These are phyloP conservation scores for Noctua pronuba DNA, from an alignment of 2,888 invertebrate species.

Conservation along the genomic window DNA sequence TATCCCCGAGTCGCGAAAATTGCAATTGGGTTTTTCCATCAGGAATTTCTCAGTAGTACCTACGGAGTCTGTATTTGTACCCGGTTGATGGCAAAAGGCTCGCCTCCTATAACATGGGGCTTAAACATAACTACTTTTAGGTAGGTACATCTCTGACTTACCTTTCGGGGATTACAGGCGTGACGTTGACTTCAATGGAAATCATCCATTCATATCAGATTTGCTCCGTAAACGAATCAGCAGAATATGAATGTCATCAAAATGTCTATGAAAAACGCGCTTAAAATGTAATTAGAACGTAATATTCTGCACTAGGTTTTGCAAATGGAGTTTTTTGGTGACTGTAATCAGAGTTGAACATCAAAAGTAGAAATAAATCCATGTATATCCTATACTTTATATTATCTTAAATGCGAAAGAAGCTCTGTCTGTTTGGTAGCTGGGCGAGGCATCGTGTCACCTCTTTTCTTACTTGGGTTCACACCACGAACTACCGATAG, in stretches of 20 bases:
- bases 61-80: no score
- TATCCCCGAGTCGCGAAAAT: no score
- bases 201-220: not conserved
- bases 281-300: conserved; percentile 49
- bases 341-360: conserved; percentile 19
- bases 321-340: conserved; percentile 40
- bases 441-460: no score
- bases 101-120: no score
- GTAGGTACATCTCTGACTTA: not conserved
- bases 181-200: not conserved
- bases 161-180: not conserved
- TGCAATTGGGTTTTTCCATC: no score
- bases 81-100: no score
- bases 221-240: not conserved
- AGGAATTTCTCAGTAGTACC: no score
- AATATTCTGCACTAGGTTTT: conserved; percentile 26
- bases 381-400: not conserved
- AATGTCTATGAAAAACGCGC: conserved; percentile 28
- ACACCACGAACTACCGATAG: no score
- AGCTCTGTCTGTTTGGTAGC: no score
- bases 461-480: no score
- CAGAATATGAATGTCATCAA: conserved; percentile 33
- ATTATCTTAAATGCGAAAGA: not conserved
- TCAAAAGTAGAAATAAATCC: conserved; percentile 7
- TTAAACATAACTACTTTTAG: no score